Conservation (phyloP, 2,797 vertebrate genomes). For the Avahi laniger region DNA sequence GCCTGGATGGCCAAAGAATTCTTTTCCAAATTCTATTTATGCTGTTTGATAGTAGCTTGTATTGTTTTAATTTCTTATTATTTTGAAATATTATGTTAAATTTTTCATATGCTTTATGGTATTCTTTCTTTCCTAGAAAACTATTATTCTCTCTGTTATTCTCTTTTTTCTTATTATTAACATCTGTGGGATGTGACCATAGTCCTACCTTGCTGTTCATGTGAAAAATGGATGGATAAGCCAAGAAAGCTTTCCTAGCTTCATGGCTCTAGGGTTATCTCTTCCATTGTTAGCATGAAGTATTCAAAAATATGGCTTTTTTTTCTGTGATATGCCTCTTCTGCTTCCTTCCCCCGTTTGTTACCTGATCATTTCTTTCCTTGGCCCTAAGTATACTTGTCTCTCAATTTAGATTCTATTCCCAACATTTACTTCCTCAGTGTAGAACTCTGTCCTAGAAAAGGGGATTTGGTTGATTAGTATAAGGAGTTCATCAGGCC, state of each 20-base stretch:
- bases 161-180: neutral
- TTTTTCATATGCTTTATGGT: neutral
- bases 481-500: neutral
- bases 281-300: neutral
- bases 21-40: neutral
- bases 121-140: conserved; percentile 27
- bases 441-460: neutral
- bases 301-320: neutral
- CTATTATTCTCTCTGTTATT: neutral
- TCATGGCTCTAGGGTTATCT: neutral
- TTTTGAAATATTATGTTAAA: conserved; percentile 11
- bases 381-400: neutral
- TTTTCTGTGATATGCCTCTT: neutral
- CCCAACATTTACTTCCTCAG: neutral
- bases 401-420: neutral
- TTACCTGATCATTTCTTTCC: neutral
- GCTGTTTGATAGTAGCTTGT: neutral
- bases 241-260: neutral
- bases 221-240: neutral
- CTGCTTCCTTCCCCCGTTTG: neutral
- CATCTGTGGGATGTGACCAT: neutral
- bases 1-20: neutral
- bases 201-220: neutral
- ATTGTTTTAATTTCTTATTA: conserved; percentile 6
- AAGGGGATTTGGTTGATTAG: neutral